These are phyloP conservation scores for Gryon sp. DNA, from an alignment of 1,140 invertebrate genomes.

Conservation along the genomic window DNA sequence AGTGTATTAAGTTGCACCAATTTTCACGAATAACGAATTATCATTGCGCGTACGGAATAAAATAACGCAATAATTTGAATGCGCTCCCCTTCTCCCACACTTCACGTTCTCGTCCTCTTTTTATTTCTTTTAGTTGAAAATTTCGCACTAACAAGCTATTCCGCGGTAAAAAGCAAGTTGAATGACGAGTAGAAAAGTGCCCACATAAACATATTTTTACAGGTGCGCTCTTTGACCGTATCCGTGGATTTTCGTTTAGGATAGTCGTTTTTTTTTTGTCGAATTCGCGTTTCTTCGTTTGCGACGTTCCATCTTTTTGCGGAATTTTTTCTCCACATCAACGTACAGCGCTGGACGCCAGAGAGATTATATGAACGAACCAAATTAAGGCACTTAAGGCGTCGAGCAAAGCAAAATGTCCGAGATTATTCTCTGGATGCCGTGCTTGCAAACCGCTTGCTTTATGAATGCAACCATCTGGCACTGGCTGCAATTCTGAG, in stretches of 20 bases:
- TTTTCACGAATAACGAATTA: conserved; percentile 4
- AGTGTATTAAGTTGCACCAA: conserved; percentile 10
- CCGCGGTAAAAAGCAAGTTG: conserved; percentile 32
- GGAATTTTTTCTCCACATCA: conserved; percentile 24
- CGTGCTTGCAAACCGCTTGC: conserved; percentile 42
- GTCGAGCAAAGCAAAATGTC: conserved; percentile 56
- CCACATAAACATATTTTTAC: conserved; percentile 55
- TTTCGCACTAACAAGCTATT: conserved; percentile 19
- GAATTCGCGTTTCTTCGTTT: conserved; percentile 30
- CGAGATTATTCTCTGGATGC: conserved; percentile 52
- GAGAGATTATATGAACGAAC: conserved; percentile 70
- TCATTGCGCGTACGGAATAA: conserved; percentile 6
- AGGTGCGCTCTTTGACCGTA: conserved; percentile 66
- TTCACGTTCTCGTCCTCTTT: no score
- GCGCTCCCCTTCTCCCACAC: no score
- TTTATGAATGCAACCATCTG: conserved; percentile 59
- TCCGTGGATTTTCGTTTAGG: conserved; percentile 66
- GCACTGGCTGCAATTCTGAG: conserved; percentile 16
- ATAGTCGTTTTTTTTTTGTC: conserved; percentile 60
- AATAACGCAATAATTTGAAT: no score
- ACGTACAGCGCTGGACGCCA: conserved; percentile 1
- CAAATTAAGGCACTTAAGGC: conserved; percentile 73
- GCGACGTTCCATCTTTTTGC: conserved; percentile 7
- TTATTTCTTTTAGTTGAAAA: no score
- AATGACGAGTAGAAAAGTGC: conserved; percentile 25